Base-by-base conservation (phyloP, 2,888 invertebrate genomes). In the Melinaea marsaeus region DNA sequence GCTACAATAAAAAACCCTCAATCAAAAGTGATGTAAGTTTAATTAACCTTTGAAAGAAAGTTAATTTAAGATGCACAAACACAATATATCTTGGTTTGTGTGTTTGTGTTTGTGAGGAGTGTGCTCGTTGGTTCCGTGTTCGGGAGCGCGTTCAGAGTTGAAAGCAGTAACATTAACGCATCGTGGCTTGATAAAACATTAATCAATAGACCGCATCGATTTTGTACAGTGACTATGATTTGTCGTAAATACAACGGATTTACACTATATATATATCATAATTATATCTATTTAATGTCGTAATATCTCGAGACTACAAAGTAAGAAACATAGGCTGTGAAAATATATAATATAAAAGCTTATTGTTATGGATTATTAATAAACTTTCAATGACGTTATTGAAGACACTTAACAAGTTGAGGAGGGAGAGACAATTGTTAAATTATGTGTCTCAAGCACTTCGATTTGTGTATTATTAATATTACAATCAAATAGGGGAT, bases 91-190 rank as follows among this genome's bases (percentile, higher is more conserved):
- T 71, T 70, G 22, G 22, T 22, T 22, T 22, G 22, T 22, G 42
- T 42, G 11, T 42, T 61, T 61, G 54, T 71, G 71, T 71, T 63
- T 54, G 57, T 42, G 64, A 65, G 65, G 61, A 59, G 58, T 61
- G 63, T 57, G 32, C 57, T 7, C 54, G 48, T 22, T 1, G 22
- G 56, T 57, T 57, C 51, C 66, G 60, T 69, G 67, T 69, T 69
- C 62, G 68, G 69, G 62, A 64, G 35, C 57, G 60, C 64, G 63
- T 67, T 70, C 65, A 67, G 71, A 71, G 72, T 71, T 70, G 71
- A 73, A 73, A 74, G 71, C 73, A 32, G 74, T 69, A 71, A 74
- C 74, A 76, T 78, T 79, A 78, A 76, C 79, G 77, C 78, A 72
- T 77, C 69, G 74, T 57, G 62, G 69, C 69, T 72, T 80, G 77